A percentile compares a stretch with the other conserved stretches of the same genome.
Evolutionary conservation across 2,113 vertebrate species (phyloP).

Genomic region (Lepisosteus osseus): DNA sequence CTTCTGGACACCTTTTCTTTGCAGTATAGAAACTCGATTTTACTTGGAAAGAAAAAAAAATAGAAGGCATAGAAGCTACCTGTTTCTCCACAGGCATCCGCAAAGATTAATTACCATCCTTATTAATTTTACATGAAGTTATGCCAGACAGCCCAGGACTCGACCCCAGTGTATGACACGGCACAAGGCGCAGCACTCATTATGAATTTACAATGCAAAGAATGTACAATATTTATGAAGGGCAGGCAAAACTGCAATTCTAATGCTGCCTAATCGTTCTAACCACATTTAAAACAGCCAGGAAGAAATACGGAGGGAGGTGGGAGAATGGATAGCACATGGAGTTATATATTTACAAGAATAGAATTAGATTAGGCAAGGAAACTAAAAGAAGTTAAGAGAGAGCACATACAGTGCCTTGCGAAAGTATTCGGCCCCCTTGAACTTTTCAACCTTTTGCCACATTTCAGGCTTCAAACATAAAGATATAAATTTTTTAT

Average conservation of each 20-base stretch:
- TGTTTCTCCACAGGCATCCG: constrained; percentile 2
- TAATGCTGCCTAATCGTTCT: constrained; percentile 10
- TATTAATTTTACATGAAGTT: constrained; percentile 39
- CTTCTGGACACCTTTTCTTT: too few species aligned
- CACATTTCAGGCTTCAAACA: too few species aligned
- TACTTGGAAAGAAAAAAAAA: background rate
- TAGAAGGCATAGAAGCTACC: background rate
- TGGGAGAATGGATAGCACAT: background rate
- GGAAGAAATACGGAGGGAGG: background rate
- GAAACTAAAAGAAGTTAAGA: background rate
- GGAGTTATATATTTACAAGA: constrained; percentile 7
- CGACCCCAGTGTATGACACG: constrained; percentile 24
- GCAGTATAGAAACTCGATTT: background rate
- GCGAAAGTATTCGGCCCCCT: too few species aligned
- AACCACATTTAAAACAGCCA: background rate
- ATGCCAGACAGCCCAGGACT: constrained; percentile 23
- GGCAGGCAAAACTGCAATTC: constrained; percentile 23
- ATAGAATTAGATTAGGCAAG: constrained; percentile 5
- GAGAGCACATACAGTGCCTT: too few species aligned
- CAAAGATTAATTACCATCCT: constrained; percentile 38
- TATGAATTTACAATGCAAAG: constrained; percentile 40
- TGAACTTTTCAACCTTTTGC: too few species aligned
- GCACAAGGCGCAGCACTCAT: constrained; percentile 23
- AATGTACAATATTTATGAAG: constrained; percentile 43
- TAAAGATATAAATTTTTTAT: too few species aligned